phyloP scores from a whole-genome alignment of 2,113 vertebrate species.

The Chloebia gouldiae region DNA sequence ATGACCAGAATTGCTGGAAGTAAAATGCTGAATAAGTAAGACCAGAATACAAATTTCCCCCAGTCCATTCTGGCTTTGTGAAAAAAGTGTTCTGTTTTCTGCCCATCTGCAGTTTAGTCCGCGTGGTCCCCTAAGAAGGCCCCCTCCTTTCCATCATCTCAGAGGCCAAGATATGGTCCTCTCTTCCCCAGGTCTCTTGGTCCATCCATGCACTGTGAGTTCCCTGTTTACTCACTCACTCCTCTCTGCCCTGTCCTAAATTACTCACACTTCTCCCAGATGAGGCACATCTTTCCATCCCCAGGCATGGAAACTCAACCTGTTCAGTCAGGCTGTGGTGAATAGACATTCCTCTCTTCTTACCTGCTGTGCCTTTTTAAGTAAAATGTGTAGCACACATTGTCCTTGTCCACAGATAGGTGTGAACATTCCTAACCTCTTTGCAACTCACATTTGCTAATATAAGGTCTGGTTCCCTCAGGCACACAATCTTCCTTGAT shows the following conservation, averaged over 20 bases:
- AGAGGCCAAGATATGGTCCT: not conserved
- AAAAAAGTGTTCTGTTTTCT: not conserved
- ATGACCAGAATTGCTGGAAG: not conserved
- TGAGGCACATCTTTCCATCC: not conserved
- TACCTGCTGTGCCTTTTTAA: not conserved
- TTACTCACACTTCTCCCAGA: not conserved
- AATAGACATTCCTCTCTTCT: not conserved
- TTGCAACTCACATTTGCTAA: not conserved
- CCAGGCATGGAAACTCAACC: not conserved
- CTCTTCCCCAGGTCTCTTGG: not conserved
- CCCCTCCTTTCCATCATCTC: not conserved
- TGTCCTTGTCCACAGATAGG: not conserved
- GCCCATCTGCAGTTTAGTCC: not conserved
- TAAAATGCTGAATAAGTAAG: not conserved
- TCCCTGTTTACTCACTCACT: rapidly evolving
- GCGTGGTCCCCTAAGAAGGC: not conserved
- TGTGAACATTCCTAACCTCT: not conserved
- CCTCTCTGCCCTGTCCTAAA: not conserved
- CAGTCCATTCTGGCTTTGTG: not conserved
- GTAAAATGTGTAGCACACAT: rapidly evolving
- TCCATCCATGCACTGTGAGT: rapidly evolving
- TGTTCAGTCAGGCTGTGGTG: not conserved
- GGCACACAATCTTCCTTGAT: not conserved
- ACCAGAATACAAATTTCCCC: not conserved
- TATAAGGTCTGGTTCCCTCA: not conserved